Conservation (phyloP, 2,888 invertebrate genomes). For the Apamea epomidion region DNA sequence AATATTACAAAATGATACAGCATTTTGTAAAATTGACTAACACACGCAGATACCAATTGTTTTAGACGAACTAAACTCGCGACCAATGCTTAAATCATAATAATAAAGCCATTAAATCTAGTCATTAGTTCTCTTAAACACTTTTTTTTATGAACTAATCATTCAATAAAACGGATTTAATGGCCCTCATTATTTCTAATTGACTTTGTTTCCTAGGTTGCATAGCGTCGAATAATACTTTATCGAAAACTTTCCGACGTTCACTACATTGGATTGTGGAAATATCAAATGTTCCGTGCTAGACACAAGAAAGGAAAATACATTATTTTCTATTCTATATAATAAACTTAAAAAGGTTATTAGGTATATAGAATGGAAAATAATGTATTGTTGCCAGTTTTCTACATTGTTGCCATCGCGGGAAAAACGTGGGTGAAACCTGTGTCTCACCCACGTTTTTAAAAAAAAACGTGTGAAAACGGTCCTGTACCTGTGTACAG, state of each 20-base stretch:
- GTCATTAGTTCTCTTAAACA: slow-evolving; percentile 6
- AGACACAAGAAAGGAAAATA: not conserved
- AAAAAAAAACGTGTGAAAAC: too few species aligned
- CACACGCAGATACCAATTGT: not conserved
- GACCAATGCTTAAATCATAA: not conserved
- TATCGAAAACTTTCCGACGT: not conserved
- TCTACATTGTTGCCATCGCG: not conserved
- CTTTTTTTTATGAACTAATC: not conserved
- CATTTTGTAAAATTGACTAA: slow-evolving; percentile 12
- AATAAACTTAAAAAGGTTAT: not conserved
- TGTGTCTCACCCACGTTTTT: too few species aligned
- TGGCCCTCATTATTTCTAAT: not conserved
- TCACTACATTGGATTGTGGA: not conserved
- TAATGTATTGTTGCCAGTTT: not conserved
- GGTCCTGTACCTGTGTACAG: too few species aligned
- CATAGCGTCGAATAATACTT: not conserved
- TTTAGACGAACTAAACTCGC: not conserved
- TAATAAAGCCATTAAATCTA: not conserved
- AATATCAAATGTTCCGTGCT: not conserved
- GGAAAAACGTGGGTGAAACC: not conserved
- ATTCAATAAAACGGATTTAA: not conserved
- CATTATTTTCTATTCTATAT: too few species aligned
- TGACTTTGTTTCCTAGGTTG: not conserved
- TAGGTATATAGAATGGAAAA: not conserved
- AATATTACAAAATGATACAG: not conserved